Evolutionary conservation across 2,888 invertebrate genomes (phyloP), one percentile per base, ranked within the genome.

Genomic region (Zonitis immaculata): DNA sequence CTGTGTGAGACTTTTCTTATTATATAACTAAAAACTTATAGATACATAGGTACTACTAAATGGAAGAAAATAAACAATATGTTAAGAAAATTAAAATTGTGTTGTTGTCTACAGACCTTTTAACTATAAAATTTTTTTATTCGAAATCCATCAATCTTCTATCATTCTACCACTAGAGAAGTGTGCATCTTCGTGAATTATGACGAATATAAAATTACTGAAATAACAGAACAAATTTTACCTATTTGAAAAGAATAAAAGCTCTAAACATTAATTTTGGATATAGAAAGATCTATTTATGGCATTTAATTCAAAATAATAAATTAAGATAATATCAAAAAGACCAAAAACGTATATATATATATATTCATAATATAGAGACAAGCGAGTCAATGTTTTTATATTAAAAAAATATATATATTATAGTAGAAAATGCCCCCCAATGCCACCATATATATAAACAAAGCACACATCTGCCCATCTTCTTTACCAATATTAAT

Each of bases 401-500:
- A n/a, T n/a, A n/a, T n/a, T n/a, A n/a, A n/a, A n/a, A n/a, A n/a
- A n/a, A n/a, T n/a, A n/a, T n/a, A 32, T 32, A 32, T 32, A 32
- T n/a, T n/a, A n/a, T n/a, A 32, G 32, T 14, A 14, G 32, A 32
- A 32, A 32, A 32, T 32, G 43, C 43, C 26, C 22, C 26, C 26
- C 20, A 43, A n/a, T 43, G 26, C 43, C 43, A 43, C 26, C 43
- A 43, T 7, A 32, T 32, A 32, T 32, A 46, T 7, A 32, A 14
- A 32, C 6, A 12, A 57, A 62, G 60, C 58, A 60, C 61, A 58
- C 65, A 65, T 57, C 62, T 58, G 60, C 56, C 59, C 45, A 44
- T 43, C 32, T 32, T 14, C 14, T 32, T 32, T 32, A 51, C 63
- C 62, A 59, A 66, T 66, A 68, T 66, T 66, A 66, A 66, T 68